Conservation (phyloP, 2,888 invertebrate genomes). For the Macrostomum cliftonense region DNA sequence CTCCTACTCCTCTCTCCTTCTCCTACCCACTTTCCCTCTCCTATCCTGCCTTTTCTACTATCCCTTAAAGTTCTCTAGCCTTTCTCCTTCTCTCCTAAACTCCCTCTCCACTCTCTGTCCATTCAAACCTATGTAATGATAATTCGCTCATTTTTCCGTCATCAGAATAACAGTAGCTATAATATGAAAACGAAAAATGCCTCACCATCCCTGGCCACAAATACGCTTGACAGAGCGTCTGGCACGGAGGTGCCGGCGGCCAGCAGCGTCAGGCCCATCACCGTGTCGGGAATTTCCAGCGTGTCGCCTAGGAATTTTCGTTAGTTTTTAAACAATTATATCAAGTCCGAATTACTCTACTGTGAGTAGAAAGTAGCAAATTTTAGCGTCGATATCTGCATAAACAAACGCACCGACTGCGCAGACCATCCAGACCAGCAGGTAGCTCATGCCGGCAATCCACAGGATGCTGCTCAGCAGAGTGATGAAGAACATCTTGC, state of each 20-base stretch:
- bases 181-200: background rate
- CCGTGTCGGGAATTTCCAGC: conserved; percentile 28
- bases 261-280: conserved; percentile 31
- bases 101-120: no score
- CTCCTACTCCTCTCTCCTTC: no score
- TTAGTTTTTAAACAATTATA: background rate
- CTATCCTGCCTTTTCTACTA: no score
- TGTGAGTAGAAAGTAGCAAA: no score
- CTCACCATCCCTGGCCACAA: conserved; percentile 30
- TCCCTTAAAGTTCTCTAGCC: no score
- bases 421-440: conserved; percentile 33
- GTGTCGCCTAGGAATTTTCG: conserved; percentile 30
- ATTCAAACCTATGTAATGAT: no score
- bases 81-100: no score
- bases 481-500: conserved; percentile 22
- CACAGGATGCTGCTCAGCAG: conserved; percentile 27
- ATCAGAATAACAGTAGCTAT: no score
- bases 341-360: background rate
- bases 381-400: no score
- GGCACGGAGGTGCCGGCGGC: conserved; percentile 34
- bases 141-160: background rate
- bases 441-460: conserved; percentile 26
- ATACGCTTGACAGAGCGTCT: conserved; percentile 27
- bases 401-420: background rate
- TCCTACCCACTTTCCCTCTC: no score